Percentiles rank a stretch among this genome's conserved stretches.
Conservation (phyloP, 2,888 invertebrate genomes). For the Oligia fasciuncula region DNA sequence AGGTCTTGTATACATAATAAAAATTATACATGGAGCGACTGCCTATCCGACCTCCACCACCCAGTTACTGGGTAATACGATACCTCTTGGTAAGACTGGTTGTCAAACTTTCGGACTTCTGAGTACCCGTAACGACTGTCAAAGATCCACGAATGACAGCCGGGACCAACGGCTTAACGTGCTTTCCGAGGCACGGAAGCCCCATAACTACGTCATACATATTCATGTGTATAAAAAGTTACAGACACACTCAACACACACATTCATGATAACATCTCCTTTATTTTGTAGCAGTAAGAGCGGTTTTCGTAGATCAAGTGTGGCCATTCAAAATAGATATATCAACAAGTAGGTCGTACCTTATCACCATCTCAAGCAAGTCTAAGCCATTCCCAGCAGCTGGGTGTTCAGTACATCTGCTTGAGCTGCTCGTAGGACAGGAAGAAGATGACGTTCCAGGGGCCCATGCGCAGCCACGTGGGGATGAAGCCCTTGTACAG, state of each 20-base stretch:
- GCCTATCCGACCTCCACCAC: no score
- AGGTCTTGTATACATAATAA: no score
- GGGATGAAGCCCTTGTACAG: constrained; percentile 98
- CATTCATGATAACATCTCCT: neutral
- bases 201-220: neutral
- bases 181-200: no score
- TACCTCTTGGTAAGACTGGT: no score
- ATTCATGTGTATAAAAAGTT: neutral
- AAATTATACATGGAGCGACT: no score
- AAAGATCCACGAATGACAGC: no score
- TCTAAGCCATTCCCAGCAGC: neutral
- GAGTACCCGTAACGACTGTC: no score
- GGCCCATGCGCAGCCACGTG: constrained; percentile 98
- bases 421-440: constrained; percentile 98
- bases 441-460: constrained; percentile 99
- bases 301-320: neutral
- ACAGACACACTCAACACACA: neutral
- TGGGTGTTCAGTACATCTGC: constrained; percentile 89
- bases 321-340: neutral
- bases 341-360: neutral
- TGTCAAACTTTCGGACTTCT: no score
- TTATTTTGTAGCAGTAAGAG: neutral
- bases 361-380: constrained; percentile 36
- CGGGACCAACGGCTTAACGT: no score
- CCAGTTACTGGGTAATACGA: no score